Evolutionary conservation across 2,113 vertebrate genomes (phyloP), one percentile per base, ranked within the genome.

Genomic region (Callipepla californica): DNA sequence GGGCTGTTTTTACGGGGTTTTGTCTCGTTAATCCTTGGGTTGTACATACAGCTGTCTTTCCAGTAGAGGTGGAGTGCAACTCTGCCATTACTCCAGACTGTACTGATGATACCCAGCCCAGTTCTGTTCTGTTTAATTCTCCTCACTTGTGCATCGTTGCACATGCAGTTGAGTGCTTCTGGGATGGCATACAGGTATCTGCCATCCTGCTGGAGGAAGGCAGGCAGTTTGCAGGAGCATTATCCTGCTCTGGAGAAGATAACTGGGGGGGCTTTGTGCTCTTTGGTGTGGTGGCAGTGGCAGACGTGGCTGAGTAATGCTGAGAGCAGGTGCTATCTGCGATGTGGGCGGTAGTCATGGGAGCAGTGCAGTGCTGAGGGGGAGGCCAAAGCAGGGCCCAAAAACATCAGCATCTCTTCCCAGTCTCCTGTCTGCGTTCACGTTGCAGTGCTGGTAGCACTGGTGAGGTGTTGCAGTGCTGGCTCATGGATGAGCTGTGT

Each of bases 391-490:
- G n/a, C 42, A 22, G 26, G 42, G 20, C 23, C 44, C 18, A 28
- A 7, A 5, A 21, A 7, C 32, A 11, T 17, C 42, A 14, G n/a
- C 48, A 12, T 34, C 17, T 55, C 58, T 13, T 61, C 55, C 22
- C 38, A 2, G 5, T 8, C 23, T 18, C 18, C 14, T 4, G 4
- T 8, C 44, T 38, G 0, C 2, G 3, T 16, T 57, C 11, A 0
- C 16, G 2, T 20, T 40, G 32, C 23, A 8, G 48, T 6, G 58
- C 65, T 59, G 73, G 34, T 26, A 6, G 26, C 5, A 4, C 38
- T 58, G 80, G 9, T 18, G 44, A 32, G 6, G 22, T 7, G 45
- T 58, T 19, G 4, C 14, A 10, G n/a, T 13, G 9, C 55, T 69
- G 65, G 1, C 28, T 19, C 36, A 59, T 48, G 22, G 38, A 15